Percentiles rank a stretch among this genome's conserved stretches.
Evolutionary conservation across 2,113 vertebrate genomes (phyloP).

Genomic region (Azemiops feae): DNA sequence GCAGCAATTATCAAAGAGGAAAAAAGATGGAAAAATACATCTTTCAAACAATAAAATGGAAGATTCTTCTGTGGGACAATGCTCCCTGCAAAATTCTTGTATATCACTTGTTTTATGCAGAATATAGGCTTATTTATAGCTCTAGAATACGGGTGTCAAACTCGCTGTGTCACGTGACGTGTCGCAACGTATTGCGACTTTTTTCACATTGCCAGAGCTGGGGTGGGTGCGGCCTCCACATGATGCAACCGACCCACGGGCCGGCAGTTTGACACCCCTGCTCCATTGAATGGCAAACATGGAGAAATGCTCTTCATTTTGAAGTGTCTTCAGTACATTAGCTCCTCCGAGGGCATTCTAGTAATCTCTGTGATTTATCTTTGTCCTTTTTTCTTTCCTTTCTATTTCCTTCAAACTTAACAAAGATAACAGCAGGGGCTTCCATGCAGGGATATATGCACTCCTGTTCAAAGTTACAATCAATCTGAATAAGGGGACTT

Average conservation of each 20-base stretch:
- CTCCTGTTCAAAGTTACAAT: background rate
- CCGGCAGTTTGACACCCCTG: too few relatives aligned
- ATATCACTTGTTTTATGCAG: background rate
- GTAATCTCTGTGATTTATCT: background rate
- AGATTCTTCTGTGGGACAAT: background rate
- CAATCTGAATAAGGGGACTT: background rate
- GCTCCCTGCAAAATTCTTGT: background rate
- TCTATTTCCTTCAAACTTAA: background rate
- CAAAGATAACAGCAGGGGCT: background rate
- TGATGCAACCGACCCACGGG: too few relatives aligned
- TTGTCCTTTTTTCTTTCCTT: background rate
- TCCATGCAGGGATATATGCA: background rate
- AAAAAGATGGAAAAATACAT: background rate
- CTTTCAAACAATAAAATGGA: background rate
- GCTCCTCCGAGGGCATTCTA: background rate
- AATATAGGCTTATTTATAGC: background rate
- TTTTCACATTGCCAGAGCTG: too few relatives aligned
- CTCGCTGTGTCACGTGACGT: too few relatives aligned
- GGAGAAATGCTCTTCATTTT: background rate
- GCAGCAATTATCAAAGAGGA: background rate
- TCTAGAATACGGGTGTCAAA: background rate
- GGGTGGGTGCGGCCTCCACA: too few relatives aligned
- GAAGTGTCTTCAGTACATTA: background rate
- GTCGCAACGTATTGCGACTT: too few relatives aligned
- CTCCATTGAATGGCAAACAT: background rate